Percentiles rank a stretch among this genome's conserved stretches.
Evolutionary conservation across 2,797 vertebrate genomes (phyloP).

Genomic region (Capromys pilorides): DNA sequence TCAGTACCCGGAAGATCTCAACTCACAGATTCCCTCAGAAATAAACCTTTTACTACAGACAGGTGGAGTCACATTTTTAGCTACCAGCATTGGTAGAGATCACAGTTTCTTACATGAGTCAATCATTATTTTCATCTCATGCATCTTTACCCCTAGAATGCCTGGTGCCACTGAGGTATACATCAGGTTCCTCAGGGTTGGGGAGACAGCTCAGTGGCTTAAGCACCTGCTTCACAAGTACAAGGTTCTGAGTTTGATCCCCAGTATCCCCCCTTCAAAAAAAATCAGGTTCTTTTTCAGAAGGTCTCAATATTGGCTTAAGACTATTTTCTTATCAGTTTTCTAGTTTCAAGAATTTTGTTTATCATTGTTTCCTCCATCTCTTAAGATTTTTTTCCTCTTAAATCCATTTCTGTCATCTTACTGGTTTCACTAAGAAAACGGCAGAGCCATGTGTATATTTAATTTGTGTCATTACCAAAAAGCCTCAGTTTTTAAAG

Average conservation of each 20-base stretch:
- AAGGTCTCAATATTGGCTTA: conserved; percentile 31
- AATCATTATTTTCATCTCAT: conserved; percentile 41
- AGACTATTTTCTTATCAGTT: conserved; percentile 19
- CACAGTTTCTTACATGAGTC: conserved; percentile 45
- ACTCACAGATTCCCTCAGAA: conserved; percentile 46
- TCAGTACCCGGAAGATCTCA: conserved; percentile 38
- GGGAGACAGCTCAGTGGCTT: no score
- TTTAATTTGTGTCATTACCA: conserved; percentile 20
- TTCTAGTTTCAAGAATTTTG: conserved; percentile 55
- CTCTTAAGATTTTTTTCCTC: neutral
- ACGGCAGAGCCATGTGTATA: conserved; percentile 25
- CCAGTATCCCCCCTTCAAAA: no score
- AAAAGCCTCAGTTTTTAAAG: conserved; percentile 48
- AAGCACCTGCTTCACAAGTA: no score
- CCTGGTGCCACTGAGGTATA: neutral
- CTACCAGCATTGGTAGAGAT: neutral
- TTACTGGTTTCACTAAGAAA: conserved; percentile 55
- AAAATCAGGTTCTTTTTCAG: conserved; percentile 41
- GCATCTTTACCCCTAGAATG: neutral
- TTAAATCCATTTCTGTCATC: conserved; percentile 49
- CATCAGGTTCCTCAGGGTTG: neutral
- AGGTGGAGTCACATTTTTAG: conserved; percentile 11
- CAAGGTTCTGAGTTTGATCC: no score
- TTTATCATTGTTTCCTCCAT: conserved; percentile 15
- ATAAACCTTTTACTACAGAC: conserved; percentile 36